These are phyloP conservation scores for Clarias laeviceps DNA, from an alignment of 2,797 vertebrate species.

Conservation along the genomic window DNA sequence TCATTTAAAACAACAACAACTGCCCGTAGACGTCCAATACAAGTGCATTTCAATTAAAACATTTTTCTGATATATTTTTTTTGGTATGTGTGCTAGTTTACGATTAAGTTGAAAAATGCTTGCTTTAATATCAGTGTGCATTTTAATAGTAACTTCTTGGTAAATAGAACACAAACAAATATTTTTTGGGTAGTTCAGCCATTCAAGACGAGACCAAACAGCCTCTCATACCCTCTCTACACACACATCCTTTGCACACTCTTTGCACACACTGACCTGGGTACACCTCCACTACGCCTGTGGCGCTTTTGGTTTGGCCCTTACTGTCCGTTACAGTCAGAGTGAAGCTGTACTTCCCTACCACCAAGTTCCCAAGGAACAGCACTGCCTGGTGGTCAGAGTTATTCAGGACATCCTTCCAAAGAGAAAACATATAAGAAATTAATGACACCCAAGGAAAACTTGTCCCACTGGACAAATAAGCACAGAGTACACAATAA, in stretches of 20 bases:
- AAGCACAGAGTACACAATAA: neutral
- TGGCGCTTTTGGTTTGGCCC: conserved; percentile 83
- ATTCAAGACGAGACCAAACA: neutral
- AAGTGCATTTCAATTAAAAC: neutral
- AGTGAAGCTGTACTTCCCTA: conserved; percentile 91
- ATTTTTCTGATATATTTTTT: neutral
- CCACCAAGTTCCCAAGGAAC: conserved; percentile 91
- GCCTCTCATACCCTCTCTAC: neutral
- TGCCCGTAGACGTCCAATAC: no score
- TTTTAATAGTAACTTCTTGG: neutral
- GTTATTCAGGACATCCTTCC: conserved; percentile 91
- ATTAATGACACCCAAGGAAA: neutral
- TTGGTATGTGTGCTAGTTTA: neutral
- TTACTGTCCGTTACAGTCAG: conserved; percentile 92
- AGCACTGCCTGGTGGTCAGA: conserved; percentile 92
- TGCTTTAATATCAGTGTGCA: neutral
- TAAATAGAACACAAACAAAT: neutral
- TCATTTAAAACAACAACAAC: neutral
- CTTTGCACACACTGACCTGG: conserved; percentile 77
- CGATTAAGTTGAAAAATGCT: neutral
- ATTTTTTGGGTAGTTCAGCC: neutral
- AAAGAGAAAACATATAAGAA: neutral
- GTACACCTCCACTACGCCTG: conserved; percentile 87
- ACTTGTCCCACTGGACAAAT: neutral
- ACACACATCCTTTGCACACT: neutral